Base-by-base conservation (phyloP, 2,113 vertebrate genomes). In the Anthoscopus minutus region DNA sequence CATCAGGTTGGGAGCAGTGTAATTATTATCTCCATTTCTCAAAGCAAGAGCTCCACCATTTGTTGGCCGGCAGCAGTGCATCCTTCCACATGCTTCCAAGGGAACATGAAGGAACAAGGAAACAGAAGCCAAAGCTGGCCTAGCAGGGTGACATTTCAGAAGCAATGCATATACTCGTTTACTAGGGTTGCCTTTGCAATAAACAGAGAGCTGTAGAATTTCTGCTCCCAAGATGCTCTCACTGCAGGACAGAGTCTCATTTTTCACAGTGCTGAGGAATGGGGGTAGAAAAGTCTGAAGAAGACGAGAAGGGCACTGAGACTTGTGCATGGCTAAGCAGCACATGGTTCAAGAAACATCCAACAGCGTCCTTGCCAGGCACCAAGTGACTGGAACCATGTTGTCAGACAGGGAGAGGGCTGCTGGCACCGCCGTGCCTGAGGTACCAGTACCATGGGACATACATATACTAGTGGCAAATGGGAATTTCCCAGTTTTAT, bases 21-120 rank as follows among this genome's bases (percentile, higher is more conserved):
- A 22, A 16, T 4, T 3, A 9, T 7, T 53, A 7, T 27, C 9
- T 38, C 19, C 74, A 54, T 95, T 98, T 93, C 95, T 89, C 96
- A 97, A 97, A 92, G 85, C 98, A 98, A 97, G 58, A 97, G 98
- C 96, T 95, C 97, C 98, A 96, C 97, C 97, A 87, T 93, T 97
- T 93, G 98, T 94, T 90, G 53, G 82, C 70, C 64, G 7, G 79
- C 17, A 86, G 94, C 94, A 96, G 80, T 24, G 92, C 67, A 85
- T 30, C 20, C 31, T 5, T 10, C 30, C 31, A 1, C 45, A 31
- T 1, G 11, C 27, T 6, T 10, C 24, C 37, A 2, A 17, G 20
- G 10, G 4, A 38, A n/a, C n/a, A n/a, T n/a, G n/a, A n/a, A n/a
- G 3, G 8, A 15, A 12, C 37, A 20, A 4, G 13, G 4, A 21